Base-by-base conservation (phyloP, 2,888 invertebrate genomes). In the Brassicogethes aeneus region DNA sequence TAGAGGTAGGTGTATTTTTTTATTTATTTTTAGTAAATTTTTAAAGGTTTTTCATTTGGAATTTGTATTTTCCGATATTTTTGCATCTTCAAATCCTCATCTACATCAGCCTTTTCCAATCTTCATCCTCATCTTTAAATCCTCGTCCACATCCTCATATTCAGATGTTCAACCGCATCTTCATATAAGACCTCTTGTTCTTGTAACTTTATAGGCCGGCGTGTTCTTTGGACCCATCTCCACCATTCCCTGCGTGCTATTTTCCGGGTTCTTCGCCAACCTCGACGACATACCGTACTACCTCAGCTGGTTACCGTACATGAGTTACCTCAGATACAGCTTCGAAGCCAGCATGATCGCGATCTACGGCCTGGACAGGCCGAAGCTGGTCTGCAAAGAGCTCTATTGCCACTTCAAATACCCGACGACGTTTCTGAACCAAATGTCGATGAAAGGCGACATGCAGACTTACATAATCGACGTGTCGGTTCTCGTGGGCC, bases 221-320 rank as follows among this genome's bases (percentile, higher is more conserved):
- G 82, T 83, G 17, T 83, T 82, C 56, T 64, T 79, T 47, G 94
- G 93, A 2, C 94, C 94, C 16, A 90, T 94, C 29, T 84, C 89
- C 45, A 85, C 87, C 39, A 92, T 94, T 51, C 94, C 94, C 8
- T 83, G 93, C 41, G 83, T 94, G 35, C 75, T 94, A 17, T 94
- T 94, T 71, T 91, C 91, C 17, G 94, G 94, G 3, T 94, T 94
- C 75, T 94, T 94, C 69, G 89, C 93, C 36, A 91, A 88, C 65
- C 84, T 93, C 66, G 82, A 86, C 64, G 91, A 91, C 31, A 88
- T 94, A 61, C 94, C 94, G 2, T 75, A 76, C 40, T 94, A 93
- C 64, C 72, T 95, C 37, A 82, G 82, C 56, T 92, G 93, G 86
- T 71, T 94, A 14, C 85, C 92, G 2, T 93, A 93, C 65, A 73